A percentile compares a stretch with the other conserved stretches of the same genome.
Evolutionary conservation across 2,888 invertebrate genomes (phyloP).

Genomic region (Eupithecia insigniata): DNA sequence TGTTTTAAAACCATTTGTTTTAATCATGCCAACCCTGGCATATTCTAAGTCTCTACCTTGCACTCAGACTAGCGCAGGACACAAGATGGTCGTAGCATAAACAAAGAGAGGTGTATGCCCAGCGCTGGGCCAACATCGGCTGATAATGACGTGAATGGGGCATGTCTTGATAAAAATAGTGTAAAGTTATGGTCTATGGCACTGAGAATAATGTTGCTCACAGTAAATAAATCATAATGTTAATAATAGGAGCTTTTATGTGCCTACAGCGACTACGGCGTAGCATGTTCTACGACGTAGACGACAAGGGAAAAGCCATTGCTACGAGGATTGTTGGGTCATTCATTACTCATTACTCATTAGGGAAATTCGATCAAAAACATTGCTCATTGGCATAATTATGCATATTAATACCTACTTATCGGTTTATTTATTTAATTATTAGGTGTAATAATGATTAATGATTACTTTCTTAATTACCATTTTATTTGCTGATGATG

Average conservation of each 20-base stretch:
- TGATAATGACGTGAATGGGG: neutral
- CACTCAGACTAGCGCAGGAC: neutral
- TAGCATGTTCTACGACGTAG: constrained; percentile 3
- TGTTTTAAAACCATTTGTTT: no score
- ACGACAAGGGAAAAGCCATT: neutral
- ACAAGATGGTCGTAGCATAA: no score
- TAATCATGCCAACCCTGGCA: no score
- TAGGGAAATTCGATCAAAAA: neutral
- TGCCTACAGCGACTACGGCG: neutral
- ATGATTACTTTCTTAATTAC: no score
- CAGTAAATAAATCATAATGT: neutral
- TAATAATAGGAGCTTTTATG: neutral
- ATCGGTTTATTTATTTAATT: no score
- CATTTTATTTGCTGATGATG: no score
- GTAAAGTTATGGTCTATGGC: neutral
- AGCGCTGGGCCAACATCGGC: neutral
- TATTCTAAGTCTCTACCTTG: neutral
- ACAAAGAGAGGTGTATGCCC: neutral
- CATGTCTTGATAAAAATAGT: neutral
- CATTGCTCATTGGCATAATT: neutral
- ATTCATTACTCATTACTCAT: no score
- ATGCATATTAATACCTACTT: no score
- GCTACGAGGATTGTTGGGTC: neutral
- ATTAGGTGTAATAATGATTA: no score
- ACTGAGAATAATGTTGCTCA: neutral